These are phyloP conservation scores for Rhyzopertha dominica DNA, from an alignment of 1,140 invertebrate species.

Conservation along the genomic window DNA sequence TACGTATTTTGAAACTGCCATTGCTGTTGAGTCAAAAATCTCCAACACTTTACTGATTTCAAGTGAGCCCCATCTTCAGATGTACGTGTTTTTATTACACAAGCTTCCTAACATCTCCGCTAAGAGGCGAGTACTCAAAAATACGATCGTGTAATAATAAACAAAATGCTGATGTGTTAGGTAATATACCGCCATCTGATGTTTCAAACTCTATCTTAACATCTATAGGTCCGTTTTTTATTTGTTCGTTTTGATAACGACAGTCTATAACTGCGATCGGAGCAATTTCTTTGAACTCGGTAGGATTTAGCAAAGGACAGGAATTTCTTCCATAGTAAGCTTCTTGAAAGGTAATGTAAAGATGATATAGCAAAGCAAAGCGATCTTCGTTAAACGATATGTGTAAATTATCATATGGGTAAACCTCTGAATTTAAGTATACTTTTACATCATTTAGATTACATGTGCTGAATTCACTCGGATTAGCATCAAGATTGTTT, in stretches of 20 bases:
- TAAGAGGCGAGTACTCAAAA: slow-evolving; percentile 21
- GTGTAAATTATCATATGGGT: slow-evolving; percentile 36
- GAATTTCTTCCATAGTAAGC: slow-evolving; percentile 25
- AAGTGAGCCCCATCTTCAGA: too few relatives aligned
- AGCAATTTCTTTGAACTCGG: slow-evolving; percentile 15
- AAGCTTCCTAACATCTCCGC: slow-evolving; percentile 7
- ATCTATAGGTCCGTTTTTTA: slow-evolving; percentile 28
- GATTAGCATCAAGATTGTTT: too few relatives aligned
- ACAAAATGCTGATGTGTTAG: slow-evolving; percentile 29
- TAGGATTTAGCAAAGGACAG: slow-evolving; percentile 11
- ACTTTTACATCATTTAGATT: slow-evolving; percentile 32
- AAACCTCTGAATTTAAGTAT: slow-evolving; percentile 31
- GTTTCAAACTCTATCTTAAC: slow-evolving; percentile 31
- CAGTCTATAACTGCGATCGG: slow-evolving; percentile 30
- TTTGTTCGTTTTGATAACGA: slow-evolving; percentile 28
- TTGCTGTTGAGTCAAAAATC: too few relatives aligned
- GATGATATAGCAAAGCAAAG: slow-evolving; percentile 28
- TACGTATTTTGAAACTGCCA: too few relatives aligned
- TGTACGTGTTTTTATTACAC: too few relatives aligned
- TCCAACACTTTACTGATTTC: too few relatives aligned
- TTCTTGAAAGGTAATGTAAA: slow-evolving; percentile 32
- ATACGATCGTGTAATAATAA: slow-evolving; percentile 32
- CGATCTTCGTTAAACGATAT: slow-evolving; percentile 22
- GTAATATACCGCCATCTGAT: slow-evolving; percentile 12
- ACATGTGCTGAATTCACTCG: too few relatives aligned